Evolutionary conservation across 2,797 vertebrate genomes (phyloP), one percentile per base, ranked within the genome.

Genomic region (Xenopus petersii): DNA sequence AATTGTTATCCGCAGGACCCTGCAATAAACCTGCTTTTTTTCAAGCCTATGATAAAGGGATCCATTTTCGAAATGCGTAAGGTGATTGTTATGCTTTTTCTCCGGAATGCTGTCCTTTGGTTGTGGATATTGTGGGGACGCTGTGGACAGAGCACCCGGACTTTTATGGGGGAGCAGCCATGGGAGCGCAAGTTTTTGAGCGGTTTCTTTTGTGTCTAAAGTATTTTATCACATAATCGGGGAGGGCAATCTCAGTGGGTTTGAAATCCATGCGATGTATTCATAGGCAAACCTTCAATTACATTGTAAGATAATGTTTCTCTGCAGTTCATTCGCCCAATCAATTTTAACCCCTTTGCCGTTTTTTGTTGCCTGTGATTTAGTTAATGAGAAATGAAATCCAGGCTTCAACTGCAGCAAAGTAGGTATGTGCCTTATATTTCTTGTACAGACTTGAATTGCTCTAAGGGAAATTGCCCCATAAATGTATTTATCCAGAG

Each of bases 341-440:
- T 70, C 55, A 70, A 55, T 60, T 48, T 60, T 66, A 73, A 70
- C 71, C 55, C 21, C 71, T 65, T 65, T 65, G 64, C 62, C 64
- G 76, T 21, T 71, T 15, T 15, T 16, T 61, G 77, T 48, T 15
- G 71, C 58, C 16, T n/a, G 47, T 17, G 16, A 63, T 36, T 15
- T 15, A 13, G 33, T 15, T 21, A 21, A 21, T 21, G 21, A 33
- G 26, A 7, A 68, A 33, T 36, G 15, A 47, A 49, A 6, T 21
- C 13, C 61, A 46, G 62, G 55, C 47, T 17, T 46, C 46, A 59
- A 13, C 55, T 54, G 62, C 66, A 79, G 71, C 71, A 62, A 64
- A 66, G 71, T 62, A 54, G 71, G 70, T 74, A 73, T 62, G 97
- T 99, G 97, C 97, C 97, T 99, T 99, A 98, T 96, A 96, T 97